These are phyloP conservation scores for Percopsis omiscomaycus DNA, from an alignment of 2,797 vertebrate species.

Conservation along the genomic window DNA sequence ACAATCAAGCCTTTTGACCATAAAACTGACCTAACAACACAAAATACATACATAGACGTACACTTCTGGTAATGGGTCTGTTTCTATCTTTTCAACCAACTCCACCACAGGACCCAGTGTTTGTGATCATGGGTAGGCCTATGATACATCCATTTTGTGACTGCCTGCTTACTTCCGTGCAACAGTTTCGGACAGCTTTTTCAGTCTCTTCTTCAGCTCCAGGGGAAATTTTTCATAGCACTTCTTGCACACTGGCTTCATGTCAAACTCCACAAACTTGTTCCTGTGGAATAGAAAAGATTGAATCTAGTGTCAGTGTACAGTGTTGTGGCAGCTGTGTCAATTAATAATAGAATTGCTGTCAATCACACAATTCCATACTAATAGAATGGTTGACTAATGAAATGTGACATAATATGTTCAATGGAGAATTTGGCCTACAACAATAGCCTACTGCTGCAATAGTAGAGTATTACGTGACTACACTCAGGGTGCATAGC, in stretches of 20 bases:
- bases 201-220: constrained; percentile 98
- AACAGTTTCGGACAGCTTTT: constrained; percentile 93
- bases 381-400: too few relatives aligned
- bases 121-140: background rate
- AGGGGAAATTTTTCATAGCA: constrained; percentile 98
- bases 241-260: constrained; percentile 99
- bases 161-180: constrained; percentile 84
- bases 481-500: too few relatives aligned
- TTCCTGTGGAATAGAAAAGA: constrained; percentile 78
- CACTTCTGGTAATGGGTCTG: constrained; percentile 18
- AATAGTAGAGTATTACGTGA: too few relatives aligned
- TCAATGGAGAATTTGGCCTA: too few relatives aligned
- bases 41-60: constrained; percentile 32
- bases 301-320: background rate
- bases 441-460: too few relatives aligned
- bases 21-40: constrained; percentile 15
- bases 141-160: constrained; percentile 2
- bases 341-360: too few relatives aligned
- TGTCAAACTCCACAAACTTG: constrained; percentile 99
- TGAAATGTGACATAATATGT: too few relatives aligned
- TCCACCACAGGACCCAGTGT: background rate
- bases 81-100: background rate
- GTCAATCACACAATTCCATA: too few relatives aligned
- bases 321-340: background rate
- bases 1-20: constrained; percentile 13